A percentile compares a stretch with the other conserved stretches of the same genome.
Evolutionary conservation across 2,888 invertebrate species (phyloP).

Genomic region (Rhimphoctona megacephalus): DNA sequence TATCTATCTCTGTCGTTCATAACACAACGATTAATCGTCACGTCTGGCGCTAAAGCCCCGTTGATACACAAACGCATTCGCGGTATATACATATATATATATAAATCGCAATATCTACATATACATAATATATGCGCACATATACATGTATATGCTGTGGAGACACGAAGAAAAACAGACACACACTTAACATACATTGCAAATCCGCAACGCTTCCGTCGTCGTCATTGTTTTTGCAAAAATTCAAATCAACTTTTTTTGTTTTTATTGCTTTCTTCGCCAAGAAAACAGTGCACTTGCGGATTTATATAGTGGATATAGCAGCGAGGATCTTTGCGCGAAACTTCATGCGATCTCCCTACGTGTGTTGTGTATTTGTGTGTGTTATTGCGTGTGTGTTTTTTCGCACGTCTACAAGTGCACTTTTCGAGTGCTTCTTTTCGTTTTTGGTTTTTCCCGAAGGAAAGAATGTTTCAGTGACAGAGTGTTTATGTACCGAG

Average conservation of each 20-base stretch:
- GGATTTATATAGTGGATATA: constrained; percentile 10
- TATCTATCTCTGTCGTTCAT: constrained; percentile 45
- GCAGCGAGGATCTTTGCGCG: not conserved
- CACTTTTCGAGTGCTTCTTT: not conserved
- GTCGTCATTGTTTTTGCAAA: constrained; percentile 62
- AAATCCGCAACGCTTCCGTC: constrained; percentile 49
- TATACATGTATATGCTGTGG: not conserved
- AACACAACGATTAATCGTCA: constrained; percentile 54
- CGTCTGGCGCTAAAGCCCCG: constrained; percentile 46
- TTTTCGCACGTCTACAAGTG: not conserved
- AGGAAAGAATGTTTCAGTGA: not conserved
- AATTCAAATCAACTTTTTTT: constrained; percentile 38
- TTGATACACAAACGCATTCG: constrained; percentile 23
- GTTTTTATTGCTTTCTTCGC: constrained; percentile 5
- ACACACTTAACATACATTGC: constrained; percentile 19
- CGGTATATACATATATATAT: constrained; percentile 4
- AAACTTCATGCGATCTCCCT: not conserved
- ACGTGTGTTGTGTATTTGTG: not conserved
- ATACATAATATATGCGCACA: constrained; percentile 6
- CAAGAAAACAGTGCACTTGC: constrained; percentile 9
- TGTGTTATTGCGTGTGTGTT: not conserved
- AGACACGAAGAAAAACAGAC: not conserved
- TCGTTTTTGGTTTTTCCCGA: not conserved
- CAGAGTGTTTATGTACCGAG: not conserved
- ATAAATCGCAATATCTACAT: constrained; percentile 2